Base-by-base conservation (phyloP, 2,113 vertebrate species). In the Felis chaus region DNA sequence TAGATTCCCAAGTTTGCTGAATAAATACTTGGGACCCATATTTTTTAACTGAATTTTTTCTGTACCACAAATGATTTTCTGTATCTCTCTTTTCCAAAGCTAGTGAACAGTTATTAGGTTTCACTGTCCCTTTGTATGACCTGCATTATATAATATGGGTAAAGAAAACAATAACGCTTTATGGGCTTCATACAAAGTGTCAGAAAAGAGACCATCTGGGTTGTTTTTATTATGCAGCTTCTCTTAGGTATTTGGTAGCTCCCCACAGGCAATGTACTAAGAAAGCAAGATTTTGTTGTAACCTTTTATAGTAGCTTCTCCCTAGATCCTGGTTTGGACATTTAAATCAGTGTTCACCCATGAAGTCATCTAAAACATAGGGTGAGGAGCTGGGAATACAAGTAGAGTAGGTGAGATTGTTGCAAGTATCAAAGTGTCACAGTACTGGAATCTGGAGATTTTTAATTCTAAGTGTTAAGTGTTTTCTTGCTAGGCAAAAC, bases 281-380 rank as follows among this genome's bases (percentile, higher is more conserved):
- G 18, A 71, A 92, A 85, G 48, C 82, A 68, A 88, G 82, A 74
- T 36, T 74, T 80, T 41, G 25, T 85, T 89, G 74, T 97, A 90
- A 83, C 10, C 2, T 88, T 82, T 78, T 69, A 55, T 8, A 48
- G 21, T 48, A 48, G 63, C 41, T 91, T 97, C 66, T 78, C 31
- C 25, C 33, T 50, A 19, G 19, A 76, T 89, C 63, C 55, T 79
- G 14, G 29, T 83, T 95, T 81, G 48, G 27, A 81, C 33, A 81
- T 89, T 92, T 45, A 95, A 68, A 97, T 86, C 57, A 71, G 8
- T 76, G 31, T 81, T 68, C 57, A 85, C 6, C 53, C 4, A 81
- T 73, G 48, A 85, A 95, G 18, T 87, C n/a, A 25, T 55, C 69
- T 48, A 76, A 92, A 68, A 87, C 36, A 1, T 45, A 23, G 25